These are phyloP conservation scores for Odontomachus brunneus DNA, from an alignment of 1,140 invertebrate species.

Conservation along the genomic window DNA sequence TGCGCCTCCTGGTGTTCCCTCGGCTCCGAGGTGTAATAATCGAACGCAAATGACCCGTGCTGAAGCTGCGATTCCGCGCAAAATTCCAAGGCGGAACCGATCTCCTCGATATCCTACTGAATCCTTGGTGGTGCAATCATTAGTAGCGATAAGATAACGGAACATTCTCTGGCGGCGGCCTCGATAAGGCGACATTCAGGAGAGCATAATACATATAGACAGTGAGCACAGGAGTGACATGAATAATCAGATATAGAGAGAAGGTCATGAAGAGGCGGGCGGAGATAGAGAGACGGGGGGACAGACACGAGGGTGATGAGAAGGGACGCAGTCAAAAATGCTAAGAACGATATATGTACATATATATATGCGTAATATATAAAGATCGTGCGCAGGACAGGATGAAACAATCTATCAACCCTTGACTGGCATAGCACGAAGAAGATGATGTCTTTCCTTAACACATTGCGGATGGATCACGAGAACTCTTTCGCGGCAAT, in stretches of 20 bases:
- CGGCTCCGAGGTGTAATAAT: not conserved
- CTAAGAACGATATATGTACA: not conserved
- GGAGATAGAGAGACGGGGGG: conserved; percentile 11
- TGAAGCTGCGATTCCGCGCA: not conserved
- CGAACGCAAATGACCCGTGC: not conserved
- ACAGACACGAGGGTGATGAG: not conserved
- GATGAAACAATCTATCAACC: conserved; percentile 17
- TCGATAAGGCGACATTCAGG: conserved; percentile 70
- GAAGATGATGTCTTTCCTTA: not conserved
- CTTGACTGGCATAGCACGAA: conserved; percentile 6
- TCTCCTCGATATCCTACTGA: not conserved
- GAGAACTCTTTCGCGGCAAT: too few species aligned
- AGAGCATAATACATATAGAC: conserved; percentile 60
- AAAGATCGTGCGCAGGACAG: not conserved
- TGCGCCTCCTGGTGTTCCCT: not conserved
- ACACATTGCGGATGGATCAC: not conserved
- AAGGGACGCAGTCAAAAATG: conserved; percentile 21
- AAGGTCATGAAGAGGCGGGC: not conserved
- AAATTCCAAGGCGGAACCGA: conserved; percentile 10
- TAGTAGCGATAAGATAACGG: conserved; percentile 72
- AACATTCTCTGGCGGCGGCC: conserved; percentile 77
- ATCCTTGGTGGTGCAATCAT: conserved; percentile 70
- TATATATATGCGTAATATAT: conserved; percentile 3
- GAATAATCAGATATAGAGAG: conserved; percentile 40
- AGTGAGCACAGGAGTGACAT: conserved; percentile 48